Evolutionary conservation across 2,113 vertebrate genomes (phyloP), one percentile per base, ranked within the genome.

Genomic region (Spheniscus mendiculus): DNA sequence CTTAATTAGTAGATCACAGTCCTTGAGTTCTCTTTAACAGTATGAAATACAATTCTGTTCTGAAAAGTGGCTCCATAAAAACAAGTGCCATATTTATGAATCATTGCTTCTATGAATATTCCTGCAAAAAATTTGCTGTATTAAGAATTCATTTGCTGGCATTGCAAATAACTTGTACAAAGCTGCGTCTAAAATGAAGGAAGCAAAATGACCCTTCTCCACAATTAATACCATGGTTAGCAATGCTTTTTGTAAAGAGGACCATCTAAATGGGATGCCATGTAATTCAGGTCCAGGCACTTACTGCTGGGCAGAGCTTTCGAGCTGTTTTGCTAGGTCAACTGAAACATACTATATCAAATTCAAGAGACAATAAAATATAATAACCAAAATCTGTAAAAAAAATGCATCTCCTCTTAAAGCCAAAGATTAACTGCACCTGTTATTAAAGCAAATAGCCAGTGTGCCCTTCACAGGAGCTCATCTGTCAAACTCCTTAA

Each of bases 391-490:
- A 88, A 83, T 52, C 44, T 42, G 25, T 49, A 26, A 80, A 69
- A 45, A 45, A 66, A 27, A 23, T 4, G 1, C 9, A 32, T 26
- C 17, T 40, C 23, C 16, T 82, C 36, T 45, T 82, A 78, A 91
- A 91, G 47, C 47, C 76, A 89, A 90, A 89, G 87, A 94, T 89
- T 89, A 94, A 85, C 52, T 69, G 15, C 4, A 23, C 10, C 29
- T 69, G 17, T 65, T 96, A 83, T 69, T 93, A 92, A 93, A 96
- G 55, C 58, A 94, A 96, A 83, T 78, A 83, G 38, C 4, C 36
- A 86, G 34, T 74, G 44, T 74, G 55, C 55, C 55, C 55, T 84
- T 95, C 69, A 84, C 17, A 87, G 50, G 32, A 89, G 9, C 22
- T 91, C 81, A 89, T 93, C 83, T 82, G 47, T 90, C 71, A 94